Base-by-base conservation (phyloP, 2,888 invertebrate species). In the Strigamia crassipes region DNA sequence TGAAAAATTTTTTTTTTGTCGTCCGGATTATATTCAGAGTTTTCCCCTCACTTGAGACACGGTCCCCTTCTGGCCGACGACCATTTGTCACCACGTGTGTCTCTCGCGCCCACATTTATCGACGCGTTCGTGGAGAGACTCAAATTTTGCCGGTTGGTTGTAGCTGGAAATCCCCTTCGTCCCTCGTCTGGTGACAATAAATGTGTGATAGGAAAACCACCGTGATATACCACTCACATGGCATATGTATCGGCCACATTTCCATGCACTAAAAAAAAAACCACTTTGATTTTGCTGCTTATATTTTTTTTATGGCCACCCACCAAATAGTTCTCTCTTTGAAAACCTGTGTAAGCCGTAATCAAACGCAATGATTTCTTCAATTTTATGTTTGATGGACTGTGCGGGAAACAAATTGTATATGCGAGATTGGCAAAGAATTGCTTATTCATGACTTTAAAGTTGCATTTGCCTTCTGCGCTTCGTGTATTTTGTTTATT, bases 51-150 rank as follows among this genome's bases (percentile, higher is more conserved):
- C 27, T 73, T 73, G 73, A 73, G 73, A 73, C 73, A 73, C n/a
- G 73, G 73, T 73, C 73, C 73, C 73, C 73, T 73, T 73, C 73
- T 73, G 73, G 73, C 73, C 73, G 73, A 73, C 73, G 73, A 73
- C 73, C 73, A 73, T 73, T 73, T 73, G 73, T 73, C 73, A 73
- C 73, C 73, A 73, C 73, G 73, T 73, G 73, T 15, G 73, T 73
- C 73, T 73, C 73, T 73, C 73, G 73, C 73, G 73, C 73, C 73
- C 73, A 73, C 73, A 73, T 73, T 73, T 73, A 73, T 73, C 73
- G 73, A 73, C 73, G 73, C 73, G 15, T 73, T 73, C 73, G 73
- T 27, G 31, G 31, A 73, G 73, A 73, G 73, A 73, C 73, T 73
- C 73, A 73, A 73, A 73, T 73, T 73, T 73, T 73, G 27, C 73